Evolutionary conservation across 2,888 invertebrate species (phyloP), one percentile per base, ranked within the genome.

Genomic region (Leptura quadrifasciata): DNA sequence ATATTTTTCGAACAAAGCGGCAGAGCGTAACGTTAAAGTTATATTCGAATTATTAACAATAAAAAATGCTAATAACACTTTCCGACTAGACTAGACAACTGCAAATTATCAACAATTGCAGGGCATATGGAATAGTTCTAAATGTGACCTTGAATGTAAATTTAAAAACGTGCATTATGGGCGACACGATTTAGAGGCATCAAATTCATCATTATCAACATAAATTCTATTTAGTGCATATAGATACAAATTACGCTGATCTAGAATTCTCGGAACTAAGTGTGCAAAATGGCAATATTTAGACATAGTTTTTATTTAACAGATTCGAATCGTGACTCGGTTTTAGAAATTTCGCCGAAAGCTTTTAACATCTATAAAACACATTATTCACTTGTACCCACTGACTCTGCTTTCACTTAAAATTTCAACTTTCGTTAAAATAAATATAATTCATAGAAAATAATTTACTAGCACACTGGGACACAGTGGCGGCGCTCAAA

Each of bases 331-430:
- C 84, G 86, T 86, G 84, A 85, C 83, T 79, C 76, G 76, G 78
- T 77, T 79, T 83, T 85, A 85, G 85, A 86, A 85, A 86, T 86
- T 84, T 84, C 76, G 85, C 86, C 85, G 83, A 85, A 85, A 86
- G 85, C 82, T 81, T n/a, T 76, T 74, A 52, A 71, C 73, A 65
- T 74, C 73, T 79, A 78, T 80, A 74, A 79, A 79, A 79, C 77
- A 75, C 79, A 69, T 80, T 79, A 76, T 76, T 78, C 72, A 72
- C 52, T n/a, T 17, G 15, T 67, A 54, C 52, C 73, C 60, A 18
- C 52, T 52, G 72, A 65, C 21, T 47, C 35, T 27, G 71, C 71
- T 71, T 71, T 71, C 71, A 71, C 71, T 71, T 71, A 71, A 71
- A 71, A 71, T 71, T 71, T 61, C 31, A 61, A 71, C 71, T 71